These are phyloP conservation scores for Miichthys miiuy DNA, from an alignment of 2,797 vertebrate genomes.

Conservation along the genomic window DNA sequence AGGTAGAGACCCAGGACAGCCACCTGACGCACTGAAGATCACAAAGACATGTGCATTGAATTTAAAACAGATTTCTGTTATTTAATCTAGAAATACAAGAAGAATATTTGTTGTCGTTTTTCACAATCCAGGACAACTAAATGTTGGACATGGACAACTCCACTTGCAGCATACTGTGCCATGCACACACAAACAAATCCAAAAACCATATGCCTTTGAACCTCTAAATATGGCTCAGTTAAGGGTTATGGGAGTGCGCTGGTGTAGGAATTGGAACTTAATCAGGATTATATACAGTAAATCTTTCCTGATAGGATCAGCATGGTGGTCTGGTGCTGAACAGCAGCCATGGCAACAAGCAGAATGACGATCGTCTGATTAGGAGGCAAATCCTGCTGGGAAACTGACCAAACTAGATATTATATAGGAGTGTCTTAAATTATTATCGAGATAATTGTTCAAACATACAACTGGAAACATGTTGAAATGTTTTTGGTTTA, in stretches of 20 bases:
- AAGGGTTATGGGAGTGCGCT: not conserved
- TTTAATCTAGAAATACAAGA: not conserved
- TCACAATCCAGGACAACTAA: not conserved
- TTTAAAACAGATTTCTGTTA: not conserved
- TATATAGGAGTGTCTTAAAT: not conserved
- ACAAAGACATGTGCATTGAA: not conserved
- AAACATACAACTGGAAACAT: not conserved
- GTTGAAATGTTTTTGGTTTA: not conserved
- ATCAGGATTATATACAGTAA: slow-evolving; percentile 28
- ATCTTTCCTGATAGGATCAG: slow-evolving; percentile 52
- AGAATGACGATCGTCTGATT: not conserved
- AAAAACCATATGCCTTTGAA: not conserved
- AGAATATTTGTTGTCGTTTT: not conserved
- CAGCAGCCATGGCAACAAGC: not conserved
- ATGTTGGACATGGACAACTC: not conserved
- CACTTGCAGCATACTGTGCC: not conserved
- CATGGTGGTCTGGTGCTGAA: slow-evolving; percentile 17
- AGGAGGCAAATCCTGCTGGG: not conserved
- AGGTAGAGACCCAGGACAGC: slow-evolving; percentile 87
- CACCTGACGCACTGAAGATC: slow-evolving; percentile 86
- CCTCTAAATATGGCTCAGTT: not conserved
- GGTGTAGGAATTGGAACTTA: not conserved
- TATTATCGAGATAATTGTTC: not conserved
- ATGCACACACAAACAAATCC: not conserved
- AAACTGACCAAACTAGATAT: not conserved